These are phyloP conservation scores for Sylvilagus floridanus DNA, from an alignment of 2,797 vertebrate genomes.

Conservation along the genomic window DNA sequence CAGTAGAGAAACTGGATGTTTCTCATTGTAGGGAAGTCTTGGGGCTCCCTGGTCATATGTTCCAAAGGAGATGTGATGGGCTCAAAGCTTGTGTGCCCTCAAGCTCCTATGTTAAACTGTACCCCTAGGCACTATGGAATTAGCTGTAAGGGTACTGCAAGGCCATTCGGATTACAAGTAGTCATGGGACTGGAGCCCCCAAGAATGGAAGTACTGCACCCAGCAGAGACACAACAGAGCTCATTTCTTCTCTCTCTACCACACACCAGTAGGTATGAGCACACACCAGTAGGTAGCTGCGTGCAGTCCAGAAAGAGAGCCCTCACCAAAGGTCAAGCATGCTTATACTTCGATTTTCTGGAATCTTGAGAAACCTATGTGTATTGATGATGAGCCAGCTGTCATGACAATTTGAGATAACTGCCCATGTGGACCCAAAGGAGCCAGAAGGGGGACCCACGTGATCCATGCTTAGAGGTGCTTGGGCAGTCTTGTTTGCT, in stretches of 20 bases:
- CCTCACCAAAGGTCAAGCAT: neutral
- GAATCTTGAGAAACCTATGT: neutral
- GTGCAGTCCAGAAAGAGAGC: neutral
- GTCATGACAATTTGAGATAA: rapidly evolving
- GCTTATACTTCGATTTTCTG: too few species aligned
- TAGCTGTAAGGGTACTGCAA: too few species aligned
- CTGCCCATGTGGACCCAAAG: rapidly evolving
- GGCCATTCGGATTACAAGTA: neutral
- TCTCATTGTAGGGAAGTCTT: rapidly evolving
- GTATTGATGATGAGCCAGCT: too few species aligned
- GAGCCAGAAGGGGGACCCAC: rapidly evolving
- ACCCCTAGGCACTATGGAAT: rapidly evolving
- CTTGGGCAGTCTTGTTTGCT: rapidly evolving
- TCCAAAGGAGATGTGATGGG: neutral
- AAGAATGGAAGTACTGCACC: neutral
- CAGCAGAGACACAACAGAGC: neutral
- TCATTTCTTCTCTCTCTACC: neutral
- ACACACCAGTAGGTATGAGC: too few species aligned
- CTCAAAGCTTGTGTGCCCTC: too few species aligned
- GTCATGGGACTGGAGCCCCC: too few species aligned
- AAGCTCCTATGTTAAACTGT: neutral
- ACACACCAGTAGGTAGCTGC: neutral
- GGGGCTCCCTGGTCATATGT: rapidly evolving
- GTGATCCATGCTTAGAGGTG: too few species aligned
- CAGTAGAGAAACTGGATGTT: neutral